Percentiles rank a stretch among this genome's conserved stretches.
Evolutionary conservation across 2,888 invertebrate genomes (phyloP).

Genomic region (Drosophila phalerata): DNA sequence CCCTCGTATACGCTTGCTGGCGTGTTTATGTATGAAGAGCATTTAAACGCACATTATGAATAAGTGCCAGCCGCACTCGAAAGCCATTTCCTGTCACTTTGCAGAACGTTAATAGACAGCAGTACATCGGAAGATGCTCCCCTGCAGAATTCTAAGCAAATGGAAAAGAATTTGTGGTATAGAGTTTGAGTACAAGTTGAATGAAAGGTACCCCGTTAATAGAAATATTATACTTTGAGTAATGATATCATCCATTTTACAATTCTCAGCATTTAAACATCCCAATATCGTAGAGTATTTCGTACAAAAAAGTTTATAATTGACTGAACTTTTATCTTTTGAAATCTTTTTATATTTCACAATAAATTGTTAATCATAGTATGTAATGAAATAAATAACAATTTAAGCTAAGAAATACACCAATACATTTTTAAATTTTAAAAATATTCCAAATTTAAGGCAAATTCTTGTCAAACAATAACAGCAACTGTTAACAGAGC

Average conservation of each 20-base stretch:
- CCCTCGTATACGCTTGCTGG: neutral
- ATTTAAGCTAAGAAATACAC: too few relatives aligned
- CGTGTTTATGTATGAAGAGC: conserved; percentile 9
- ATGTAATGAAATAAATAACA: too few relatives aligned
- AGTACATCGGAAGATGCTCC: neutral
- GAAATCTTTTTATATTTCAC: too few relatives aligned
- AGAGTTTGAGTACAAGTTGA: neutral
- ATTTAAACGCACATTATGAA: conserved; percentile 40
- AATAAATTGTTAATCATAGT: too few relatives aligned
- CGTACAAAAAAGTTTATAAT: neutral
- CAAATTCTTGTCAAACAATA: too few relatives aligned
- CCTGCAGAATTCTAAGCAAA: neutral
- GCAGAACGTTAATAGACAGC: conserved; percentile 5
- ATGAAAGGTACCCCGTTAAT: too few relatives aligned
- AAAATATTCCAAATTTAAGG: too few relatives aligned
- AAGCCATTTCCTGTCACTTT: conserved; percentile 61
- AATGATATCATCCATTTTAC: too few relatives aligned
- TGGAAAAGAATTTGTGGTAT: neutral
- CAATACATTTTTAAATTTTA: too few relatives aligned
- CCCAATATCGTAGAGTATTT: too few relatives aligned
- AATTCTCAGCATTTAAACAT: neutral
- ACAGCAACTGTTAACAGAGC: conserved; percentile 7
- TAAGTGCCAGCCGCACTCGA: conserved; percentile 50
- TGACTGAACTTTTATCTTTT: neutral
- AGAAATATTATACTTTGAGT: too few relatives aligned